Conservation (phyloP, 2,888 invertebrate genomes). For the Drosophila differens region DNA sequence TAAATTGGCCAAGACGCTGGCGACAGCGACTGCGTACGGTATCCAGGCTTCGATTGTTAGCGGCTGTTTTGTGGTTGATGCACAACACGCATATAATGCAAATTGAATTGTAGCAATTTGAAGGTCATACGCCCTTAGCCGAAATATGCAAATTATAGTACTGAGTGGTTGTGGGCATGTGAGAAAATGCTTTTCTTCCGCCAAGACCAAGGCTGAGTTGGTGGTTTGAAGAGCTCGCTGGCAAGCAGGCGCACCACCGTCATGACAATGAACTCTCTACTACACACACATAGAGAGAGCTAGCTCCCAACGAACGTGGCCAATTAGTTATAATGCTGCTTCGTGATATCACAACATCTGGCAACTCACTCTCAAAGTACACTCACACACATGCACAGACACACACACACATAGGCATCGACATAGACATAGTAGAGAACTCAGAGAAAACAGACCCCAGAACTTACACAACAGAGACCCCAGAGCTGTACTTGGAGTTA, state of each 20-base stretch:
- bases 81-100: conserved; percentile 41
- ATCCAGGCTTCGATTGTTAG: conserved; percentile 32
- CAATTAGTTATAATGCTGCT: conserved; percentile 83
- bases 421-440: conserved; percentile 28
- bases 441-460: conserved; percentile 50
- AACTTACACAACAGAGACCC: conserved; percentile 41
- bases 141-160: conserved; percentile 69
- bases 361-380: conserved; percentile 73
- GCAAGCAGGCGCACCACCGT: conserved; percentile 44
- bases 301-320: conserved; percentile 79
- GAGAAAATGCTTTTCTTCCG: conserved; percentile 71
- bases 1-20: conserved; percentile 69
- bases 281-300: conserved; percentile 14
- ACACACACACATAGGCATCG: not conserved
- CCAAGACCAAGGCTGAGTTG: conserved; percentile 26
- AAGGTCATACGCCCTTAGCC: conserved; percentile 73
- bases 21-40: conserved; percentile 39
- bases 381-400: conserved; percentile 35
- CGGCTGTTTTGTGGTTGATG: conserved; percentile 20
- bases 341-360: conserved; percentile 81
- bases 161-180: conserved; percentile 42
- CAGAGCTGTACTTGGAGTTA: conserved; percentile 47
- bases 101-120: conserved; percentile 76
- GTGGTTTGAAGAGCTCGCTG: conserved; percentile 4
- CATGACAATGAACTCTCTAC: conserved; percentile 80